Conservation (phyloP, 1,140 invertebrate species). For the Brachionus rotundiformis region DNA sequence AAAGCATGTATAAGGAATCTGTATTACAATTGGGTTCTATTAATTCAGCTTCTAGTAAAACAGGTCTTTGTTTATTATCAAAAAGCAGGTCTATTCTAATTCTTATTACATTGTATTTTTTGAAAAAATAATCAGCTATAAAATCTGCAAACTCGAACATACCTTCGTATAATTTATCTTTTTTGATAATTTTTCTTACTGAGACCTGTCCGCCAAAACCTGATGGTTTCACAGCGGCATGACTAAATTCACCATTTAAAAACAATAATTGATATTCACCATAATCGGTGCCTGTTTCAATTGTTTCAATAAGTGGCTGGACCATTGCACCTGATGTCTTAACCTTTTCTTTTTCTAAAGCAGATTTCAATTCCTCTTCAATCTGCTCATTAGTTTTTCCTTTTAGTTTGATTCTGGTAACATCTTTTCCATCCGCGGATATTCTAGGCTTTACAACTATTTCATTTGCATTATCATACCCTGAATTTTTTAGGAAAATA, state of each 20-base stretch:
- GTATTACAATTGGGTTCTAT: background rate
- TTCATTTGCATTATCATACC: background rate
- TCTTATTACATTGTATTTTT: background rate
- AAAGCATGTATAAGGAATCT: background rate
- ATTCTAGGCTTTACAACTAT: background rate
- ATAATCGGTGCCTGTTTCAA: background rate
- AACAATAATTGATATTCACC: background rate
- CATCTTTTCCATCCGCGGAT: background rate
- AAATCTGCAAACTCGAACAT: background rate
- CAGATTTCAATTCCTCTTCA: background rate
- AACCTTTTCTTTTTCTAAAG: background rate
- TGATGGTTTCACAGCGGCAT: background rate
- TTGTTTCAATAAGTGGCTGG: background rate
- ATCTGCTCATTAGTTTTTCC: background rate
- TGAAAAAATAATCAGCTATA: background rate
- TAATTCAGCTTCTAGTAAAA: background rate
- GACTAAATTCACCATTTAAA: background rate
- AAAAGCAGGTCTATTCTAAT: background rate
- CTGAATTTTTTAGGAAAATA: background rate
- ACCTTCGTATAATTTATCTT: background rate
- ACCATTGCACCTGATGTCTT: background rate
- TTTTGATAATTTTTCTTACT: background rate
- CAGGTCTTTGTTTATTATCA: background rate
- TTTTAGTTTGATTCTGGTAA: background rate
- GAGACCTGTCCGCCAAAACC: background rate